Percentiles rank a stretch among this genome's conserved stretches.
These are phyloP conservation scores for Saturnia japonica DNA, from an alignment of 2,888 invertebrate species.

Conservation along the genomic window DNA sequence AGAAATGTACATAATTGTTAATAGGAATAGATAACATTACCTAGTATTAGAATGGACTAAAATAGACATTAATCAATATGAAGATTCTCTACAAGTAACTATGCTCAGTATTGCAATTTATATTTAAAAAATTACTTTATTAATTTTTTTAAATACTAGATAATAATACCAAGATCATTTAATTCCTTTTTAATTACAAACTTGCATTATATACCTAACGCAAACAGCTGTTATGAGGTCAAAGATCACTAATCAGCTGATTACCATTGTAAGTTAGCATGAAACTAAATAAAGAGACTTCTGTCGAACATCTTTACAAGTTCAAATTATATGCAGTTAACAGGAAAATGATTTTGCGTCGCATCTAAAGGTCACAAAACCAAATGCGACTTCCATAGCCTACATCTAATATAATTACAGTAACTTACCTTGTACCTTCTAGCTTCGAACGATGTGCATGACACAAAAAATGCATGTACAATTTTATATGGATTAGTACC, in stretches of 20 bases:
- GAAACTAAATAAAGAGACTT: neutral
- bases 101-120: neutral
- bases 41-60: slow-evolving; percentile 4
- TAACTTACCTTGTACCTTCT: slow-evolving; percentile 89
- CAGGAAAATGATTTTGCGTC: slow-evolving; percentile 35
- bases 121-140: no score
- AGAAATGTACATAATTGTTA: neutral
- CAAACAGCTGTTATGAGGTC: slow-evolving; percentile 71
- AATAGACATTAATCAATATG: slow-evolving; percentile 4
- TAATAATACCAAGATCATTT: neutral
- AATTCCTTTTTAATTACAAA: neutral
- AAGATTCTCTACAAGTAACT: neutral
- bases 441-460: slow-evolving; percentile 90
- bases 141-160: neutral
- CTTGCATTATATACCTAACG: slow-evolving; percentile 6
- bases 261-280: slow-evolving; percentile 36
- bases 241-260: slow-evolving; percentile 76
- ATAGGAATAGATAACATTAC: neutral
- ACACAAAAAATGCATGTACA: slow-evolving; percentile 93
- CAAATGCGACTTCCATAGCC: slow-evolving; percentile 18
- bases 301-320: neutral
- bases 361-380: slow-evolving; percentile 35
- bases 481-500: slow-evolving; percentile 88
- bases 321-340: neutral
- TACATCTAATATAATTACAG: slow-evolving; percentile 18